Percentiles rank a stretch among this genome's conserved stretches.
phyloP scores from a whole-genome alignment of 2,797 vertebrate genomes.

The Eremophila alpestris region DNA sequence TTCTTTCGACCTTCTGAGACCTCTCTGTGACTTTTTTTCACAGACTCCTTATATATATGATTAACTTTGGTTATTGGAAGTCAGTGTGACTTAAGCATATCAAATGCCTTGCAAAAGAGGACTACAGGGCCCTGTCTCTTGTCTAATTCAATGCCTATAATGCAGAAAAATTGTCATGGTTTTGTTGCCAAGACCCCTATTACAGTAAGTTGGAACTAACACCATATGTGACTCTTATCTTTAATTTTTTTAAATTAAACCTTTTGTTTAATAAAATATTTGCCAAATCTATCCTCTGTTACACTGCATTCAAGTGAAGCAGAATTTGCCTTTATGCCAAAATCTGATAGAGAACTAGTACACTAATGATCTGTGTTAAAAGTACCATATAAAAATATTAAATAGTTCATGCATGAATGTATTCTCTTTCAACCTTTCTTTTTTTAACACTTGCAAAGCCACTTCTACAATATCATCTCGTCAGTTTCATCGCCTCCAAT shows the following conservation, averaged over 20 bases:
- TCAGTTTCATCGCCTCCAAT: background rate
- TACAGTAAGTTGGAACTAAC: background rate
- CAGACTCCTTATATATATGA: background rate
- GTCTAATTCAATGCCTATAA: background rate
- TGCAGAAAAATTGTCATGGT: background rate
- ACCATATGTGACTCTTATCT: background rate
- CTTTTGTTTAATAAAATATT: background rate
- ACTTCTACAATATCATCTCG: background rate
- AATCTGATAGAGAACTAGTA: background rate
- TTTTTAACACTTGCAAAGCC: background rate
- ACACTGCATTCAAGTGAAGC: background rate
- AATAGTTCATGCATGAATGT: background rate
- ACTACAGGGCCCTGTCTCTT: background rate
- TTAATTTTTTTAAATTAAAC: background rate
- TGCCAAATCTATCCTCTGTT: background rate
- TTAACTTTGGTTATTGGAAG: background rate
- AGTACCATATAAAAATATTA: background rate
- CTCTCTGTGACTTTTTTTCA: background rate
- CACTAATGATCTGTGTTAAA: background rate
- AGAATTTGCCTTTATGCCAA: constrained; percentile 2
- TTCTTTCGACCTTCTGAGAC: background rate
- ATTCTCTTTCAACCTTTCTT: background rate
- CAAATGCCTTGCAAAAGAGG: background rate
- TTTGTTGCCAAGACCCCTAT: background rate
- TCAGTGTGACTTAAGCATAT: background rate